Base-by-base conservation (phyloP, 1,140 invertebrate genomes). In the Diachasma alloeum region DNA sequence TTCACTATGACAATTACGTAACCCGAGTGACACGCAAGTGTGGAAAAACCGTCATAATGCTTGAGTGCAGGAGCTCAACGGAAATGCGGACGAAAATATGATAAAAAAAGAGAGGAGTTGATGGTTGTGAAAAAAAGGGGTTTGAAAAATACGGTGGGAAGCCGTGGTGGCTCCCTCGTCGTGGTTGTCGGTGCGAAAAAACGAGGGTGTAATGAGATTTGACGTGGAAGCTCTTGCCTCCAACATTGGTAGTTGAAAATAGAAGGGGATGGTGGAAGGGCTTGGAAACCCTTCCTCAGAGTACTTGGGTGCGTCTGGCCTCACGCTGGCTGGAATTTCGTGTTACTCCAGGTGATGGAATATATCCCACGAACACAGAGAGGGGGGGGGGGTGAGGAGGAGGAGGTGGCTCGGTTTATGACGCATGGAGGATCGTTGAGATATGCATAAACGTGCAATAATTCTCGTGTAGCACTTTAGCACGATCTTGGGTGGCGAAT, bases 191-290 rank as follows among this genome's bases (percentile, higher is more conserved):
- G 80, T 79, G 81, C 79, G 81, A 82, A 84, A 86, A 86, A 85
- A 85, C 80, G 76, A 76, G 80, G 80, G 76, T 84, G 81, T 87
- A 88, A 87, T 83, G 83, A 84, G 85, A 87, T 87, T 85, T 86
- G 84, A 84, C 83, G 78, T 80, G 79, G 79, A 84, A 85, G 83
- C 84, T 84, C 82, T 85, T 24, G 42, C 59, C 24, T 44, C 22
- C 63, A 56, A 26, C 72, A 24, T 53, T 39, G 53, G 66, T 74
- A 66, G 26, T 53, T 11, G 59, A 39, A 53, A 74, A 74, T 44
- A 73, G 63, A 46, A 22, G 37, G 24, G 13, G 48, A 67, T 19
- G 39, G 71, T 42, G 74, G 75, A 46, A 66, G 67, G 67, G 69
- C 42, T 72, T 46, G 68, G 73, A 82, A 82, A 76, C 76, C 78